phyloP scores from a whole-genome alignment of 1,140 invertebrate species.

The Drosophila eugracilis region DNA sequence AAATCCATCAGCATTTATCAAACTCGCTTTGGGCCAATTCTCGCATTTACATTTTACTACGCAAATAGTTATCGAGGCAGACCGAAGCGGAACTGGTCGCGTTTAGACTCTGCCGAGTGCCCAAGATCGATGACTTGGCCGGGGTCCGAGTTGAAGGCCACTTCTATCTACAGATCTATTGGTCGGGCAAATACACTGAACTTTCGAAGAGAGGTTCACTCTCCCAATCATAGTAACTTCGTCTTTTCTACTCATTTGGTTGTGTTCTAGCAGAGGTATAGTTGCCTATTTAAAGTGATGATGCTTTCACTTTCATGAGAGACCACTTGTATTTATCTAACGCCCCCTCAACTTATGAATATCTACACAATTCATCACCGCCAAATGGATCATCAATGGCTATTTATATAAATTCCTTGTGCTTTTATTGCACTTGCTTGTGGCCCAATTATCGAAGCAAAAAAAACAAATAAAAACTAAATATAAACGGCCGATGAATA shows the following conservation, averaged over 20 bases:
- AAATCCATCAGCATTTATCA: constrained; percentile 41
- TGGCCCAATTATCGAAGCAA: constrained; percentile 22
- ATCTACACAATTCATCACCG: constrained; percentile 15
- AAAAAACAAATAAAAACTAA: constrained; percentile 26
- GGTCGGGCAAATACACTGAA: constrained; percentile 21
- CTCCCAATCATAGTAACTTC: no score
- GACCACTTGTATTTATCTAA: no score
- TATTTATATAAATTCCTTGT: constrained; percentile 23
- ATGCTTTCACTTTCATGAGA: neutral
- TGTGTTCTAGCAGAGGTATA: no score
- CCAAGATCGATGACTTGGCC: constrained; percentile 14
- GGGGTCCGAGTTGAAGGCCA: constrained; percentile 22
- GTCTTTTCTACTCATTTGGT: no score
- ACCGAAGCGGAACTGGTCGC: constrained; percentile 27
- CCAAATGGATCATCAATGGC: neutral
- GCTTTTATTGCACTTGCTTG: constrained; percentile 31
- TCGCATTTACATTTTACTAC: constrained; percentile 32
- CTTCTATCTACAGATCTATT: no score
- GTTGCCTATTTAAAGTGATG: no score
- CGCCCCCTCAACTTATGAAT: constrained; percentile 2
- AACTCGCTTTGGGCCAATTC: constrained; percentile 20
- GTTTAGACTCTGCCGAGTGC: constrained; percentile 13
- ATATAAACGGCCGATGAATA: constrained; percentile 6
- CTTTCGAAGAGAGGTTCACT: no score
- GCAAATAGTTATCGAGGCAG: constrained; percentile 22